Conservation (phyloP, 1,140 invertebrate genomes). For the Rhopalosiphum maidis region DNA sequence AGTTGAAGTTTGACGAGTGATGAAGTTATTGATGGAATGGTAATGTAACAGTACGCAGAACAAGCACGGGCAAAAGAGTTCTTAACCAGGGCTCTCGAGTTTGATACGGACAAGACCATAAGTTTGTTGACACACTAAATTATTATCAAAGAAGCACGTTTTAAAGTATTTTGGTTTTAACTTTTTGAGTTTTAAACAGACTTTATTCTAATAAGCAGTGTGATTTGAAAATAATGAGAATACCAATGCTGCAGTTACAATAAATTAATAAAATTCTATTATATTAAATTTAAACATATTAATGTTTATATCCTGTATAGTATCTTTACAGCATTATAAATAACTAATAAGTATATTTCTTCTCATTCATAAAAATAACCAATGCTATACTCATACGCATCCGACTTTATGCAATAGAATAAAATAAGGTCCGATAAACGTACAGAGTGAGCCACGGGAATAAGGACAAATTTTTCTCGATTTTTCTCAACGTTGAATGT, state of each 20-base stretch:
- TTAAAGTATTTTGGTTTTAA: not conserved
- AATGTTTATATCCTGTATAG: not conserved
- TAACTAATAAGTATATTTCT: not conserved
- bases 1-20: constrained; percentile 78
- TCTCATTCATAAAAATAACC: not conserved
- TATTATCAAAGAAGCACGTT: constrained; percentile 47
- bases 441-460: not conserved
- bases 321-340: too few species aligned
- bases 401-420: not conserved
- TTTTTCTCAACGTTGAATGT: too few species aligned
- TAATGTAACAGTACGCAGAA: constrained; percentile 93
- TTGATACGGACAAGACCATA: constrained; percentile 74
- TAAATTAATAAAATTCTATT: not conserved
- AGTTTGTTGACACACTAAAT: constrained; percentile 79
- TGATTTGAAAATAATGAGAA: not conserved
- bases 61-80: constrained; percentile 88
- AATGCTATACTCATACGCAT: not conserved
- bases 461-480: too few species aligned
- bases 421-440: not conserved
- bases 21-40: constrained; percentile 89
- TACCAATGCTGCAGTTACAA: not conserved
- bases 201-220: not conserved
- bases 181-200: not conserved
- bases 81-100: constrained; percentile 65
- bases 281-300: not conserved